Percentiles rank a stretch among this genome's conserved stretches.
phyloP scores from a whole-genome alignment of 2,797 vertebrate species.

The Coregonus sp. region DNA sequence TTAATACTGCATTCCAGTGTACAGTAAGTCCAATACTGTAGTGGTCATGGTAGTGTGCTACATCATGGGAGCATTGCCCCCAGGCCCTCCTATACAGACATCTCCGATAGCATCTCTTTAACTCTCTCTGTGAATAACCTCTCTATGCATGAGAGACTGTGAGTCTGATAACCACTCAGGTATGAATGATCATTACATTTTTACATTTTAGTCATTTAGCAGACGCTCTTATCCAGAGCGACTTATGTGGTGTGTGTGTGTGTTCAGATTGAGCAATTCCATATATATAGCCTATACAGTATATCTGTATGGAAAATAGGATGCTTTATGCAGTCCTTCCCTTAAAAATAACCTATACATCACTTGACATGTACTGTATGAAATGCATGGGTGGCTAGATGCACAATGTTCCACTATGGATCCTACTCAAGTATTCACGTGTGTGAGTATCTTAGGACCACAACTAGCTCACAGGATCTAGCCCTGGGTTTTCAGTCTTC shows the following conservation, averaged over 20 bases:
- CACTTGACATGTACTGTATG: background rate
- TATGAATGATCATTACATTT: background rate
- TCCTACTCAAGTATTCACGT: background rate
- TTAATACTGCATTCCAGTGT: background rate
- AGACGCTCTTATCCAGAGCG: too few species aligned
- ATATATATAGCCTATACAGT: background rate
- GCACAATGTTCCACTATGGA: background rate
- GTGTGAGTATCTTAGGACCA: background rate
- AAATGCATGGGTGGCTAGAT: background rate
- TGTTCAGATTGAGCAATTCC: background rate
- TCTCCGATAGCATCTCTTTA: conserved; percentile 63
- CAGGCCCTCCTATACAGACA: conserved; percentile 63
- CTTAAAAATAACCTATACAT: background rate
- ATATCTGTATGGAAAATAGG: background rate
- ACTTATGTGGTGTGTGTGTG: background rate
- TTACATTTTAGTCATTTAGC: too few species aligned
- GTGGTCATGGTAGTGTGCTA: conserved; percentile 14
- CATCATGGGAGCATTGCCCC: conserved; percentile 59
- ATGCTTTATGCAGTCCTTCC: background rate
- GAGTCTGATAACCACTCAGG: background rate
- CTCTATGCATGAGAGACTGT: conserved; percentile 7
- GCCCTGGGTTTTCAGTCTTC: background rate
- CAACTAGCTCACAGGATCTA: background rate
- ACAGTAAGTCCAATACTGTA: conserved; percentile 44
- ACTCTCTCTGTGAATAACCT: conserved; percentile 46